A percentile compares a stretch with the other conserved stretches of the same genome.
phyloP scores from a whole-genome alignment of 2,888 invertebrate genomes.

The Tipula lateralis region DNA sequence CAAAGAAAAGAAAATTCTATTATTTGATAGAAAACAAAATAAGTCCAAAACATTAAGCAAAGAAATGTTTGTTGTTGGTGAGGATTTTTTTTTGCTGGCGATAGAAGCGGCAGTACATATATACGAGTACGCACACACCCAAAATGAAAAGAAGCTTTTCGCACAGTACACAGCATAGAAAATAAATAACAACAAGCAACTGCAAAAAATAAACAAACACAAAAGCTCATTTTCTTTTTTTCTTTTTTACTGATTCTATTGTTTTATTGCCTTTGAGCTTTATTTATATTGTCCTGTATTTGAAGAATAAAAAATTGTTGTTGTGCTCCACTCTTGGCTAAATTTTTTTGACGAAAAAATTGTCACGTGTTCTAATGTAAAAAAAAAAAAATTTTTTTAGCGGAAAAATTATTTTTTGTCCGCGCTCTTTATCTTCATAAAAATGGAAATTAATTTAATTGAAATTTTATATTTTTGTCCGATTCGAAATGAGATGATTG shows the following conservation, averaged over 20 bases:
- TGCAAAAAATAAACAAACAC: slow-evolving; percentile 15
- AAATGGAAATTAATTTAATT: neutral
- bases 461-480: slow-evolving; percentile 6
- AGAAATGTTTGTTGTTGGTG: neutral
- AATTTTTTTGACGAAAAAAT: neutral
- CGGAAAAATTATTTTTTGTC: neutral
- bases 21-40: slow-evolving; percentile 24
- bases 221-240: neutral
- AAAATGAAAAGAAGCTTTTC: neutral
- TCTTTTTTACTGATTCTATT: neutral
- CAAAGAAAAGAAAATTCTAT: slow-evolving; percentile 19
- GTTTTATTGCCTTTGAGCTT: slow-evolving; percentile 24
- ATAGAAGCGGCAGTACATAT: neutral
- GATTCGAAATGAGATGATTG: neutral
- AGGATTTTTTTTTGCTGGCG: neutral
- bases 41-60: slow-evolving; percentile 9
- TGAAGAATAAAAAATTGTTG: neutral
- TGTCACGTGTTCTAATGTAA: neutral
- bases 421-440: neutral
- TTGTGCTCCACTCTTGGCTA: neutral
- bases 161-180: neutral
- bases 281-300: slow-evolving; percentile 24
- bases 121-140: too few species aligned
- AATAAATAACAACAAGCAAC: slow-evolving; percentile 24
- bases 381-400: neutral